phyloP scores from a whole-genome alignment of 2,888 invertebrate genomes.

The Gandaritis pyraliata region DNA sequence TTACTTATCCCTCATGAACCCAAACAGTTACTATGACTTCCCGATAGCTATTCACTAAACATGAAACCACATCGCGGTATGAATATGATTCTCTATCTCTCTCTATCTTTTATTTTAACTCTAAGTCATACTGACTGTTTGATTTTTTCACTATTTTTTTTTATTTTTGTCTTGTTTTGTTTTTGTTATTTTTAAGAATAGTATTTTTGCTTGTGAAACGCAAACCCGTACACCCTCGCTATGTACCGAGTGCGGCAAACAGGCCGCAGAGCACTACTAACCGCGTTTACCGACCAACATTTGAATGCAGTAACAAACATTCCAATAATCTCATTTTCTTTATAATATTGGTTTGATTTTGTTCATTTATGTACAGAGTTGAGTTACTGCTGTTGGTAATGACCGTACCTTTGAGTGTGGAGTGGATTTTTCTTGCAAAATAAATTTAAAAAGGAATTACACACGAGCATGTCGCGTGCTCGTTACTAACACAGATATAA shows the following conservation, averaged over 20 bases:
- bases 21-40: conserved; percentile 83
- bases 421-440: conserved; percentile 77
- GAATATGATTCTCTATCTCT: conserved; percentile 79
- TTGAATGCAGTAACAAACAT: conserved; percentile 68
- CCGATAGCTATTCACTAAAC: conserved; percentile 64
- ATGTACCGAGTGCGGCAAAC: conserved; percentile 59
- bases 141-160: conserved; percentile 67
- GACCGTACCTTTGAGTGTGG: conserved; percentile 80
- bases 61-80: conserved; percentile 75
- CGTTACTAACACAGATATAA: conserved; percentile 65
- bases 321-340: conserved; percentile 56
- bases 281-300: conserved; percentile 63
- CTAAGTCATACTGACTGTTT: conserved; percentile 84
- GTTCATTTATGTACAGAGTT: conserved; percentile 59
- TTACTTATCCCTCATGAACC: conserved; percentile 79
- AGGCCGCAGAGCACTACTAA: conserved; percentile 67
- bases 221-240: conserved; percentile 80
- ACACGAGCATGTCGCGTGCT: conserved; percentile 75
- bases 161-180: conserved; percentile 56
- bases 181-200: conserved; percentile 68
- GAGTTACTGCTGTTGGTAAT: conserved; percentile 74
- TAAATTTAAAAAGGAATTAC: conserved; percentile 47
- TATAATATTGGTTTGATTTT: conserved; percentile 57
- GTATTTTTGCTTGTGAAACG: conserved; percentile 82
- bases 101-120: conserved; percentile 77